phyloP scores from a whole-genome alignment of 2,113 vertebrate species.

The Euleptes europaea region DNA sequence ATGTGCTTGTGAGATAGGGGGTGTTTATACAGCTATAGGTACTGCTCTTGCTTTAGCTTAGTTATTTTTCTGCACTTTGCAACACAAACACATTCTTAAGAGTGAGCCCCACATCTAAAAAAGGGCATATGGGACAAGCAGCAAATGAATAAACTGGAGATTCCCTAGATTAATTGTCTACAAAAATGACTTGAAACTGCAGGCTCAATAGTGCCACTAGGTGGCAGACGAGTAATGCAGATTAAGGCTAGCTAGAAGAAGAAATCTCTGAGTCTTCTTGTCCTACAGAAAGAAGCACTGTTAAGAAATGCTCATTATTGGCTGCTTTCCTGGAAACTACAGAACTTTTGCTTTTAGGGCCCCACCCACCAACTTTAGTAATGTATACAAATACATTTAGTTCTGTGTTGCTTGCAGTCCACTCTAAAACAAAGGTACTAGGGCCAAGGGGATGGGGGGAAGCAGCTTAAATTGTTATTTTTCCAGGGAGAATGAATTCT shows the following conservation, averaged over 20 bases:
- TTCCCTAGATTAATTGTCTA: neutral
- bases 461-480: conserved; percentile 28
- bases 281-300: conserved; percentile 15
- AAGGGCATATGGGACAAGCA: neutral
- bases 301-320: conserved; percentile 45
- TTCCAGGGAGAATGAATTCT: conserved; percentile 39
- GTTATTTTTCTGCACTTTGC: neutral
- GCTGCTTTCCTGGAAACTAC: conserved; percentile 62
- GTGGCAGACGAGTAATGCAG: conserved; percentile 32
- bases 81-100: neutral
- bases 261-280: neutral
- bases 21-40: too few relatives aligned
- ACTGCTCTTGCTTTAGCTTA: neutral
- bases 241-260: rapidly evolving
- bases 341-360: conserved; percentile 53
- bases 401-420: conserved; percentile 8
- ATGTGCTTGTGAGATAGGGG: neutral
- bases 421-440: conserved; percentile 33
- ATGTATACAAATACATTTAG: conserved; percentile 42
- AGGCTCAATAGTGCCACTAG: conserved; percentile 14
- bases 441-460: neutral
- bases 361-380: conserved; percentile 45
- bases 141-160: neutral
- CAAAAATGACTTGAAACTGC: neutral
- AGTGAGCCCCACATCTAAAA: neutral